Evolutionary conservation across 2,888 invertebrate species (phyloP).

Genomic region (Tachina lurida): DNA sequence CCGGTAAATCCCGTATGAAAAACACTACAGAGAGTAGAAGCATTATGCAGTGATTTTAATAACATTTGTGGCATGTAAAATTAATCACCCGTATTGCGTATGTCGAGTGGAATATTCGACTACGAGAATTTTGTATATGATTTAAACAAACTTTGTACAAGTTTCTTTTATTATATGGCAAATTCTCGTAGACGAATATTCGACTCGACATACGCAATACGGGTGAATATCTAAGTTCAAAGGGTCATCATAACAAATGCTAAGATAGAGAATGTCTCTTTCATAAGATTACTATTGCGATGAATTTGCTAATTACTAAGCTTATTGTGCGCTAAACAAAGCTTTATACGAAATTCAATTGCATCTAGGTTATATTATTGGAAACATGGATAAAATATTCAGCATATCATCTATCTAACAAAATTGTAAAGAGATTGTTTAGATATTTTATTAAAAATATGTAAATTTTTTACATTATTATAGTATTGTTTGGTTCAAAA

Average conservation of each 20-base stretch:
- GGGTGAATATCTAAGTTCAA: background rate
- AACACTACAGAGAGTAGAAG: background rate
- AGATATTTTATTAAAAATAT: background rate
- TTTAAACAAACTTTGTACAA: too few species aligned
- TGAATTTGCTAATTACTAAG: background rate
- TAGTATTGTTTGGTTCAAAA: background rate
- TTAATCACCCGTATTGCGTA: too few species aligned
- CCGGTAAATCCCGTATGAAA: too few species aligned
- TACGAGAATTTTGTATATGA: too few species aligned
- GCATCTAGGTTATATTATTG: background rate
- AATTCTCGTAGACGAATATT: too few species aligned
- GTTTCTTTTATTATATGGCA: too few species aligned
- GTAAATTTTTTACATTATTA: background rate
- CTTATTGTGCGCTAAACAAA: background rate
- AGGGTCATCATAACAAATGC: background rate
- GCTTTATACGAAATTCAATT: background rate
- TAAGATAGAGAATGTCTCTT: background rate
- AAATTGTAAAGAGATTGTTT: background rate
- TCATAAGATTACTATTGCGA: background rate
- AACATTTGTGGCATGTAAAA: background rate
- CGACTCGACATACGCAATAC: too few species aligned
- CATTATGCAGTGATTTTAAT: constrained; percentile 12
- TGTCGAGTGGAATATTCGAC: too few species aligned
- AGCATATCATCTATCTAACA: too few species aligned
- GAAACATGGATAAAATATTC: too few species aligned